phyloP scores from a whole-genome alignment of 2,888 invertebrate genomes.

The Isoperla grammatica region DNA sequence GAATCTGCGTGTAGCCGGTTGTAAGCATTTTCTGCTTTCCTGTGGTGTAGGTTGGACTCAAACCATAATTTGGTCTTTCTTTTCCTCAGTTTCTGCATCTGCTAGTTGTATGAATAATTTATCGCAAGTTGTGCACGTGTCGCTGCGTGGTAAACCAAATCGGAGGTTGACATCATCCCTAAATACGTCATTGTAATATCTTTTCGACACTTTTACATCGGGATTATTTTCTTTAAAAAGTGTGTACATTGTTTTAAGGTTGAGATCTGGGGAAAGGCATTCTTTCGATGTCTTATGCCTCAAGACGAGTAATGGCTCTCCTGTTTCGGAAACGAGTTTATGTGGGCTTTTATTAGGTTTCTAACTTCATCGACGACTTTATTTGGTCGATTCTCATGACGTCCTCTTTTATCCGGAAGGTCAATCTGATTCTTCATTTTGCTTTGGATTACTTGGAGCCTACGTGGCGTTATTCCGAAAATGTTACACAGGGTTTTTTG shows the following conservation, averaged over 20 bases:
- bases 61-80: too few species aligned
- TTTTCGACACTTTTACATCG: neutral
- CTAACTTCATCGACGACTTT: neutral
- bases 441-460: conserved; percentile 4
- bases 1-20: too few species aligned
- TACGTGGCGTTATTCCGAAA: too few species aligned
- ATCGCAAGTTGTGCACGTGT: conserved; percentile 12
- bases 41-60: too few species aligned
- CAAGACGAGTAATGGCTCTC: conserved; percentile 13
- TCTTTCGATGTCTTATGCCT: neutral
- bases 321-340: conserved; percentile 1
- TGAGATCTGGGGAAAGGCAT: conserved; percentile 14
- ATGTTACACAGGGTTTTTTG: too few species aligned
- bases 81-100: too few species aligned
- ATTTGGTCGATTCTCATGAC: conserved; percentile 3
- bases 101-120: conserved; percentile 1
- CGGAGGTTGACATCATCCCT: neutral
- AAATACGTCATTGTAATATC: conserved; percentile 11
- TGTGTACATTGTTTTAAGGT: neutral
- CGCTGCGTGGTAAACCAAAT: conserved; percentile 4
- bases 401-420: neutral
- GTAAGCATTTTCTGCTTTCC: too few species aligned
- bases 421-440: neutral
- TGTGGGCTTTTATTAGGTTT: neutral
- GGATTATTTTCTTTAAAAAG: conserved; percentile 11